These are phyloP conservation scores for Oreortyx pictus DNA, from an alignment of 2,797 vertebrate genomes.

Conservation along the genomic window DNA sequence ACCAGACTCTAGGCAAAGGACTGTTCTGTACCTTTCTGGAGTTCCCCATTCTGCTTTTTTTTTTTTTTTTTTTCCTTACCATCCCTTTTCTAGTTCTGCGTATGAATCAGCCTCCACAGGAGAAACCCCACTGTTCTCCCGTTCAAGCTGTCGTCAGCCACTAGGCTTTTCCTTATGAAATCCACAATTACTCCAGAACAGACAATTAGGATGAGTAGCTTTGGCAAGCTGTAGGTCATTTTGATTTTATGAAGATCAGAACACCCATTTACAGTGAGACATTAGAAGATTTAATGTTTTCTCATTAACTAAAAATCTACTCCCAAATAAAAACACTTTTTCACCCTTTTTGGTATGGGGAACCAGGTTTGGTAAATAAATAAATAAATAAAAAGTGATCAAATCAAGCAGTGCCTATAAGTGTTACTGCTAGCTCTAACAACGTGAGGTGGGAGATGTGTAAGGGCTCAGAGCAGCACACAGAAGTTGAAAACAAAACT, in stretches of 20 bases:
- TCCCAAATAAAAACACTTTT: not conserved
- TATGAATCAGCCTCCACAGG: not conserved
- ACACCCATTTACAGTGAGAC: not conserved
- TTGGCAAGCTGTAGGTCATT: not conserved
- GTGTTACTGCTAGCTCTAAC: not conserved
- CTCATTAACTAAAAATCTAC: not conserved
- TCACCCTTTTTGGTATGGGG: not conserved
- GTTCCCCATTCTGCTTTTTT: not conserved
- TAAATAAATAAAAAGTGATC: not conserved
- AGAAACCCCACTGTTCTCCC: not conserved
- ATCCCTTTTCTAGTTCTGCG: not conserved
- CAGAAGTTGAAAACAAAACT: not conserved
- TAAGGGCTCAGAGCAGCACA: not conserved
- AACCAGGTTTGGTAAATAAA: not conserved
- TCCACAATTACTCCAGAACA: not conserved
- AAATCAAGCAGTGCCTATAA: not conserved
- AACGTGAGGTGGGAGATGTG: fast-evolving
- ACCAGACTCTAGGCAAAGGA: not conserved
- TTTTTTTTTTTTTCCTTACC: not conserved
- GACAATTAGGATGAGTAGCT: not conserved
- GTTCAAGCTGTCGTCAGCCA: not conserved
- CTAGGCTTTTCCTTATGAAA: not conserved
- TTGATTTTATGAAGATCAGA: not conserved
- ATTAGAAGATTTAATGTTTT: not conserved
- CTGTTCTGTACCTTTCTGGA: not conserved